Base-by-base conservation (phyloP, 2,797 vertebrate species). In the Gephyroberyx darwinii region DNA sequence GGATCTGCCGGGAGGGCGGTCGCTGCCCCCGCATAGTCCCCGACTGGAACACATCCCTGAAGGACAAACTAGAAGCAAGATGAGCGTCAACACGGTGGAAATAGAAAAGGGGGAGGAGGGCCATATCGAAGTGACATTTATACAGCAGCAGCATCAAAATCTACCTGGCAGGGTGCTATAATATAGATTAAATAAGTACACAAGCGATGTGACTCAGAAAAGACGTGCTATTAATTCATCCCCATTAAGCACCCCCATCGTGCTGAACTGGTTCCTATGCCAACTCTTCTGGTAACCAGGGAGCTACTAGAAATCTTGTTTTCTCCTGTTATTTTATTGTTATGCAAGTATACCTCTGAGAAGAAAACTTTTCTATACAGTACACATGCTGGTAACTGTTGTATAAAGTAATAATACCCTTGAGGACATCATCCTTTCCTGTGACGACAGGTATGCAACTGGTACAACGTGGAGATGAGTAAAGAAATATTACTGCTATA, bases 21-120 rank as follows among this genome's bases (percentile, higher is more conserved):
- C 66, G 43, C 75, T 81, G 50, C 67, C 75, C 33, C 87, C 37
- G 19, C 93, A 94, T 55, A 92, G 20, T 54, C 87, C 77, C 52
- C 70, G 86, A 67, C 82, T 92, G 75, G 90, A 90, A 86, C 92
- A 93, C 93, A 93, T 93, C 69, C 56, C 82, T 86, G 86, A 63
- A 72, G 75, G 71, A 79, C 43, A 76, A 75, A 56, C 75, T 78
- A 71, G 20, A 71, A 69, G 39, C 61, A n/a, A 65, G 35, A 70
- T 8, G 35, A 69, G 10, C 47, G 39, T 3, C 20, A 19, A 30
- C 1, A 60, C 5, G 70, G 35, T 48, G 50, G 69, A 8, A 41
- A 17, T 4, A 62, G 33, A 71, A 5, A 1, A 50, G 33, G 5
- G 45, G 5, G 35, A 14, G 33, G 19, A 5, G 8, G 22, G 3